phyloP scores from a whole-genome alignment of 2,113 vertebrate genomes.

The Oryzias celebensis region DNA sequence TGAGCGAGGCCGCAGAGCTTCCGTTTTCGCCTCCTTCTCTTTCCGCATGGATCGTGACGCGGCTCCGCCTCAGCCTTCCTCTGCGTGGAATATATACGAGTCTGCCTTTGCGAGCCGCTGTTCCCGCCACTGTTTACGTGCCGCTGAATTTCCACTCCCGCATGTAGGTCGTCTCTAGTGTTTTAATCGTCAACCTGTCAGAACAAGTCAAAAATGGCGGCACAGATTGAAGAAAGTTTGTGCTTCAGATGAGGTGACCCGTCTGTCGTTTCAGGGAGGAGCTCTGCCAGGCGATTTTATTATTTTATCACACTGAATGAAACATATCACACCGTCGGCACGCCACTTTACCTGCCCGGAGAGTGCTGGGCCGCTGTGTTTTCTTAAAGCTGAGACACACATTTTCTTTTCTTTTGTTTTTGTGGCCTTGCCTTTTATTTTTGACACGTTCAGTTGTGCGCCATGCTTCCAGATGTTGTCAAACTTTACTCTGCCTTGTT shows the following conservation, averaged over 20 bases:
- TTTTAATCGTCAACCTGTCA: too few species aligned
- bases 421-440: conserved; percentile 6
- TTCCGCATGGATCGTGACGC: conserved; percentile 46
- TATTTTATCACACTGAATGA: conserved; percentile 2
- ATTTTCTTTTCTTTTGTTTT: neutral
- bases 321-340: conserved; percentile 21
- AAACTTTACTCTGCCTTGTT: conserved; percentile 44
- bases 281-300: conserved; percentile 2
- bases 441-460: conserved; percentile 32
- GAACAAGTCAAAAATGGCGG: conserved; percentile 4
- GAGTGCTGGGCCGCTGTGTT: neutral
- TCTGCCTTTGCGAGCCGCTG: conserved; percentile 24
- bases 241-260: conserved; percentile 42
- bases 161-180: conserved; percentile 37
- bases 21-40: conserved; percentile 9
- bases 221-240: conserved; percentile 19
- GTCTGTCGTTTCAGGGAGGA: neutral
- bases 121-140: conserved; percentile 33
- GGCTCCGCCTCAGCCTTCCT: neutral
- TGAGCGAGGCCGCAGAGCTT: conserved; percentile 24
- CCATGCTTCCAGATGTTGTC: conserved; percentile 23
- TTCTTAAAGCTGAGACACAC: conserved; percentile 8
- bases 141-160: conserved; percentile 33
- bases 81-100: conserved; percentile 14
- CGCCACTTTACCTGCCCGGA: neutral